A percentile compares a stretch with the other conserved stretches of the same genome.
phyloP scores from a whole-genome alignment of 2,888 invertebrate species.

The Anthoptus insignis region DNA sequence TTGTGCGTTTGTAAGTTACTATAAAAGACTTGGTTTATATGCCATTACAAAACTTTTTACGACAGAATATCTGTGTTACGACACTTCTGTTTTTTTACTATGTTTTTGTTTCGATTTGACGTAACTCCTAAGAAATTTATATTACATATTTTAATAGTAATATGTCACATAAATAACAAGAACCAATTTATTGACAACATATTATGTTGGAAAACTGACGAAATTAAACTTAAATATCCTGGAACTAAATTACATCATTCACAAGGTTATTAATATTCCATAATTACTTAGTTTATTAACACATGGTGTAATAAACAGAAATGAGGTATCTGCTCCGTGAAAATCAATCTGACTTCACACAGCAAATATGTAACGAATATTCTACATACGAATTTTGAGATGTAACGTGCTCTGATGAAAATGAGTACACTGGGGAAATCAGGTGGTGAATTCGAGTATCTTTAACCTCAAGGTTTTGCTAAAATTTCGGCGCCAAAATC shows the following conservation, averaged over 20 bases:
- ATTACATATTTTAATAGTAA: too few species aligned
- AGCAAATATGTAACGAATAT: constrained; percentile 12
- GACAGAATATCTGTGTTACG: too few species aligned
- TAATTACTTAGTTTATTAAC: background rate
- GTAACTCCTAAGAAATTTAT: too few species aligned
- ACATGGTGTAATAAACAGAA: constrained; percentile 2
- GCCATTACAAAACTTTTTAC: too few species aligned
- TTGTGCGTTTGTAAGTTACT: too few species aligned
- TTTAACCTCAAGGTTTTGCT: constrained; percentile 30
- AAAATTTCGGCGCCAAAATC: constrained; percentile 31
- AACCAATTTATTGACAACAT: too few species aligned
- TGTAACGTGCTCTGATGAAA: constrained; percentile 43
- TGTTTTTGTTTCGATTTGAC: too few species aligned
- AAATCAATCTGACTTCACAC: constrained; percentile 19
- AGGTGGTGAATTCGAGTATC: constrained; percentile 23
- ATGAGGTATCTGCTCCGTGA: constrained; percentile 12
- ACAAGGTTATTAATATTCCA: background rate
- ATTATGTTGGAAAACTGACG: too few species aligned
- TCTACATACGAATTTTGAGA: constrained; percentile 29
- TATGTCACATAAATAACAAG: too few species aligned
- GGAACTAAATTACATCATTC: too few species aligned
- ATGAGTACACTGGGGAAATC: constrained; percentile 53
- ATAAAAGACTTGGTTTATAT: too few species aligned
- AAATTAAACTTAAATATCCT: background rate
- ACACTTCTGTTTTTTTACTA: too few species aligned